Base-by-base conservation (phyloP, 2,113 vertebrate genomes). In the Nansenia antarctica region DNA sequence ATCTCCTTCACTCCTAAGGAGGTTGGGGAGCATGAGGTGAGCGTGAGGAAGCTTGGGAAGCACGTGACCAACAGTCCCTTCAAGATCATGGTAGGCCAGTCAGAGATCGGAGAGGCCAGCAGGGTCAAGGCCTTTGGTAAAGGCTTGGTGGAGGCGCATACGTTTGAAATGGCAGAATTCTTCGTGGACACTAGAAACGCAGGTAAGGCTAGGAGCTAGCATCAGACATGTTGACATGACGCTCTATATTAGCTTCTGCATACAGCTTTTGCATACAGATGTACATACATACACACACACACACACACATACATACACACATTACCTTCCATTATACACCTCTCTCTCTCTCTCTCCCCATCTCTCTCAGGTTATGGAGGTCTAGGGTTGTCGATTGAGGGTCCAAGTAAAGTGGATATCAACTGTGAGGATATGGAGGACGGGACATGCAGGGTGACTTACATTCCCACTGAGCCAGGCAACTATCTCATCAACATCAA, bases 1-100 rank as follows among this genome's bases (percentile, higher is more conserved):
- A 96, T 99, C 78, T 98, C 97, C 26, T 99, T 99, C 83, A 98
- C 97, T 0, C 97, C 97, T n/a, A 98, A 98, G 82, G 97, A 99
- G 74, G 97, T 98, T 0, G 97, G 97, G 0, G 97, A 99, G 76
- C 97, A 99, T 0, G 95, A 98, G 86, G 97, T 99, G 47, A 98
- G 96, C 0, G 97, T 98, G 68, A 91, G 91, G 77, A 98, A 98
- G 87, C 94, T 89, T 0, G 94, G 94, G 37, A 87, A 94, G 61
- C 96, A 98, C 0, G 97, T 99, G 62, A 95, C 94, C 83, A 98
- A 99, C 93, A 99, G 97, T 81, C 97, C 97, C 79, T 99, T 99
- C 86, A 98, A 98, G 90, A 99, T 99, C 84, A 91, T 97, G 87
- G 97, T 99, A 32, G 97, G 97, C 3, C 94, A 94, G 1, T 98